Evolutionary conservation across 1,140 invertebrate species (phyloP).

Genomic region (Stegodyphus dumicola): DNA sequence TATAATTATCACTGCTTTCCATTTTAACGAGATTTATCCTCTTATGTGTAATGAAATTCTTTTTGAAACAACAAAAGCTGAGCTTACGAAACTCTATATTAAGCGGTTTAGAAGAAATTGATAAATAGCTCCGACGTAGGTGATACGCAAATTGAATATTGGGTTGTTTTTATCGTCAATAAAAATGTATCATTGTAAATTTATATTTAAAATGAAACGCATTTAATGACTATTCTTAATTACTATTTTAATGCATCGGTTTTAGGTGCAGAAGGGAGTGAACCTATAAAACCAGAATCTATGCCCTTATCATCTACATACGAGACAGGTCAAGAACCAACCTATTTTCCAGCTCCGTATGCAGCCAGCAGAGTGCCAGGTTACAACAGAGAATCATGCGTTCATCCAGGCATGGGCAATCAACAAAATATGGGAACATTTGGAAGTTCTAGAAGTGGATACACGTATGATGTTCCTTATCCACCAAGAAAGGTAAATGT

Average conservation of each 20-base stretch:
- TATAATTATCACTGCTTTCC: too few species aligned
- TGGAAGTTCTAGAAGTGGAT: conserved; percentile 44
- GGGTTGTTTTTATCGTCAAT: background rate
- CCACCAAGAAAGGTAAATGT: conserved; percentile 45
- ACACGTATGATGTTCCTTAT: conserved; percentile 53
- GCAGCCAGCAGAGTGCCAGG: conserved; percentile 29
- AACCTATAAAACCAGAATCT: conserved; percentile 43
- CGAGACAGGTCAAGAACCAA: conserved; percentile 48
- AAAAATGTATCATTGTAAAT: background rate
- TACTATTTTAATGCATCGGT: too few species aligned
- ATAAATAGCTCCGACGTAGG: too few species aligned
- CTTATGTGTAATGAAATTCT: too few species aligned
- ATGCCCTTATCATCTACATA: conserved; percentile 49
- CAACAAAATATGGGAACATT: conserved; percentile 50
- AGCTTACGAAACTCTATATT: too few species aligned
- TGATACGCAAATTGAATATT: too few species aligned
- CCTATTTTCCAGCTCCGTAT: conserved; percentile 55
- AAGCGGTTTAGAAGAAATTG: too few species aligned
- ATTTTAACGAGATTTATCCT: too few species aligned
- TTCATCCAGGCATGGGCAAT: conserved; percentile 9
- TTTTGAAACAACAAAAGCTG: too few species aligned
- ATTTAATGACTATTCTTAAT: too few species aligned
- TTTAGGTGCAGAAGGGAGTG: conserved; percentile 8
- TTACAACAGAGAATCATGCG: conserved; percentile 28
- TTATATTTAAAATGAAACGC: background rate